A percentile compares a stretch with the other conserved stretches of the same genome.
Evolutionary conservation across 2,888 invertebrate species (phyloP).

Genomic region (Aricia artaxerxes): DNA sequence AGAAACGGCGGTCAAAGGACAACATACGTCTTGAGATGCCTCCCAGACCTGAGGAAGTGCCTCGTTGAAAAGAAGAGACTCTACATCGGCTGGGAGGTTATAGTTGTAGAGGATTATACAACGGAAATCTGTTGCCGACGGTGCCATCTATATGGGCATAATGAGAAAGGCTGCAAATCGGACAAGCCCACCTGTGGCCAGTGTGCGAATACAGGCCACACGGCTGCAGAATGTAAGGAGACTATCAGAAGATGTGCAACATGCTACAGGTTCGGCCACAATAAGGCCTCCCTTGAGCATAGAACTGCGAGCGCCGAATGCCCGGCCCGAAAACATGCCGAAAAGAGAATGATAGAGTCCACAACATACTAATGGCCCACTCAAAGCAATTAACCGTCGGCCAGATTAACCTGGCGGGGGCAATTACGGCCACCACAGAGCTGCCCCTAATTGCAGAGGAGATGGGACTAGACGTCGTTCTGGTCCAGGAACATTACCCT

Average conservation of each 20-base stretch:
- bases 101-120: not conserved
- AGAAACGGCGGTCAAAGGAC: not conserved
- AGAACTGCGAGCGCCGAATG: not conserved
- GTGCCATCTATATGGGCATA: not conserved
- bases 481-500: too few relatives aligned
- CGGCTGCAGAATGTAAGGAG: not conserved
- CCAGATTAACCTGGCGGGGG: too few relatives aligned
- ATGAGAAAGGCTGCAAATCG: not conserved
- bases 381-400: not conserved
- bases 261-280: not conserved
- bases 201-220: conserved; percentile 23
- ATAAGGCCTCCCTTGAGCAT: not conserved
- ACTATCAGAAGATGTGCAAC: not conserved
- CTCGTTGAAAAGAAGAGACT: not conserved
- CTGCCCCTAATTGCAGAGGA: too few relatives aligned
- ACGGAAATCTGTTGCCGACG: not conserved
- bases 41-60: not conserved
- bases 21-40: not conserved
- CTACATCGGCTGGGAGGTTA: not conserved
- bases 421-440: too few relatives aligned
- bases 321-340: not conserved
- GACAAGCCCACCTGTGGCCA: not conserved
- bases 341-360: not conserved
- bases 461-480: too few relatives aligned
- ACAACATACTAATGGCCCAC: not conserved